Conservation (phyloP, 2,797 vertebrate species). For the Podarcis lilfordi region DNA sequence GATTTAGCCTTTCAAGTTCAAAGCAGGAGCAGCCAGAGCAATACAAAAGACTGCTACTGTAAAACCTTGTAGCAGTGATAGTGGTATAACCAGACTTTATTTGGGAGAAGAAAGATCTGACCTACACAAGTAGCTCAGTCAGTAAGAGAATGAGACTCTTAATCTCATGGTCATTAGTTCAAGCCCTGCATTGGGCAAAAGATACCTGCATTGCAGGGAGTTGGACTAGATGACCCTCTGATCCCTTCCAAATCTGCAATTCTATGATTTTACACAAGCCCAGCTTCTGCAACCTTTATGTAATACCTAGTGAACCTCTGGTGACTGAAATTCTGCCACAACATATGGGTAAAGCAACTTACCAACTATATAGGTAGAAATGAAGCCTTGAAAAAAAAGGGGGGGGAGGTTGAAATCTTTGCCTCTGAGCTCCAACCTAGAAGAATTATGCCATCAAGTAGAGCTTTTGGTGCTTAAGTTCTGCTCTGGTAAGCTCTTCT, state of each 20-base stretch:
- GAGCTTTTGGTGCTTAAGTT: neutral
- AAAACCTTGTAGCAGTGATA: neutral
- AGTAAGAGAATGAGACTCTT: too few species aligned
- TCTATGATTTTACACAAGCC: neutral
- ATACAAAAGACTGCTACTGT: too few species aligned
- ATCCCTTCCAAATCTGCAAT: too few species aligned
- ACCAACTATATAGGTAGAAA: neutral
- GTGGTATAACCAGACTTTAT: neutral
- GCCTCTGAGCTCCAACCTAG: neutral
- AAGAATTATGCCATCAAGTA: neutral
- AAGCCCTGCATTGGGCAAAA: too few species aligned
- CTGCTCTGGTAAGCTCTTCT: conserved; percentile 2
- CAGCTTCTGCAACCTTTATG: neutral
- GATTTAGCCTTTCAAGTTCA: neutral
- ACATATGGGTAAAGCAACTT: neutral
- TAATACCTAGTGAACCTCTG: neutral
- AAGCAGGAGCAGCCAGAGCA: neutral
- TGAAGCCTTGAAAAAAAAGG: neutral
- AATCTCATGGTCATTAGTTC: too few species aligned
- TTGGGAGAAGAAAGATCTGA: too few species aligned
- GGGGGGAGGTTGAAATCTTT: neutral
- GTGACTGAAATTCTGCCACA: neutral
- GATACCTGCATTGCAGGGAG: too few species aligned
- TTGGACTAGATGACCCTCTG: too few species aligned
- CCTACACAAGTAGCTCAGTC: neutral